phyloP scores from a whole-genome alignment of 2,888 invertebrate genomes.

The Cheilosia pagana region DNA sequence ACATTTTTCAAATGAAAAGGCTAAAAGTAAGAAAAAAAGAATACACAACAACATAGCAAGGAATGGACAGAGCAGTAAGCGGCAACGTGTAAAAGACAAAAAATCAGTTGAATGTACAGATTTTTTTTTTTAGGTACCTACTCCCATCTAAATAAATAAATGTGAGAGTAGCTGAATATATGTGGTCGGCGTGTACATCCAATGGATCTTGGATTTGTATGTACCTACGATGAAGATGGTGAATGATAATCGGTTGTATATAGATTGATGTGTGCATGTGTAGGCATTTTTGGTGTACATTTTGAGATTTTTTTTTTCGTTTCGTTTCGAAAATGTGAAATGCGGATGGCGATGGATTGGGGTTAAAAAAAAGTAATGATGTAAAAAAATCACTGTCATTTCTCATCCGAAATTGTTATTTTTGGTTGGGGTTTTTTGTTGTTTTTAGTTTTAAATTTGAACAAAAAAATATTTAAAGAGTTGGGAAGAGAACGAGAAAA shows the following conservation, averaged over 20 bases:
- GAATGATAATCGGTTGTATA: conserved; percentile 70
- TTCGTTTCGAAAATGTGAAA: conserved; percentile 61
- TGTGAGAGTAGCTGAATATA: conserved; percentile 69
- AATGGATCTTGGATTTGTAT: conserved; percentile 79
- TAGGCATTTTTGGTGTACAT: conserved; percentile 62
- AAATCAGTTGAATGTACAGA: conserved; percentile 73
- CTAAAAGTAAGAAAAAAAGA: conserved; percentile 47
- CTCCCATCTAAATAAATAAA: conserved; percentile 74
- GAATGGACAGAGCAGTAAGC: conserved; percentile 64
- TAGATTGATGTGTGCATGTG: conserved; percentile 62
- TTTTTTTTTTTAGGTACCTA: conserved; percentile 72
- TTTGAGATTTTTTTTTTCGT: conserved; percentile 43
- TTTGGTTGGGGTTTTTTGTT: conserved; percentile 30
- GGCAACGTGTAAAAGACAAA: conserved; percentile 70
- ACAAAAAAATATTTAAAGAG: conserved; percentile 35
- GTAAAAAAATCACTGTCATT: conserved; percentile 51
- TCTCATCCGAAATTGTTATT: conserved; percentile 49
- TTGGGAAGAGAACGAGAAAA: conserved; percentile 14
- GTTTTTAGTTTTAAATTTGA: conserved; percentile 12
- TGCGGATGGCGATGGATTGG: conserved; percentile 66
- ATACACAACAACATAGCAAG: conserved; percentile 19
- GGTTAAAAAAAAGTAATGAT: conserved; percentile 44
- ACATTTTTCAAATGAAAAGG: conserved; percentile 73
- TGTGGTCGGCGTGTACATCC: conserved; percentile 45
- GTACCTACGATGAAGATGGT: conserved; percentile 66